Evolutionary conservation across 1,140 invertebrate genomes (phyloP).

Genomic region (Muscidifurax raptorellus): DNA sequence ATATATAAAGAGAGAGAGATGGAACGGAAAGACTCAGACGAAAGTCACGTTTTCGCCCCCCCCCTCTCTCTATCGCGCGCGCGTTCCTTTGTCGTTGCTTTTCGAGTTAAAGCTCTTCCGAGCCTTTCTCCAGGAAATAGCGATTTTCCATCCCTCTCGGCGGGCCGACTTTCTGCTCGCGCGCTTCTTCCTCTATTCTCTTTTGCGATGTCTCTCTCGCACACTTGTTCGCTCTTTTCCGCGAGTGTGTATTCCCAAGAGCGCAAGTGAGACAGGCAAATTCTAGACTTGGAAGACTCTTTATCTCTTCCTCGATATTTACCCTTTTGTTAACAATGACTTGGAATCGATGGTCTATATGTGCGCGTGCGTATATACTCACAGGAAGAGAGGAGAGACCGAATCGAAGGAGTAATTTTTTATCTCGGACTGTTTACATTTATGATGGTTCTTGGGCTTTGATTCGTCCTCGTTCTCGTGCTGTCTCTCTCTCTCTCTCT

Average conservation of each 20-base stretch:
- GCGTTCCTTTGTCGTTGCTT: slow-evolving; percentile 44
- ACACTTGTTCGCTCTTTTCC: background rate
- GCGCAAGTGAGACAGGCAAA: background rate
- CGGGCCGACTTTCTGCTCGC: background rate
- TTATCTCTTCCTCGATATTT: slow-evolving; percentile 17
- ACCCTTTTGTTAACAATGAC: background rate
- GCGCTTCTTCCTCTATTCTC: slow-evolving; percentile 18
- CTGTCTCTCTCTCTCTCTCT: too few relatives aligned
- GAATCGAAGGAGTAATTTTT: background rate
- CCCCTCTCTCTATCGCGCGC: slow-evolving; percentile 5
- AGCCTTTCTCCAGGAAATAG: slow-evolving; percentile 46
- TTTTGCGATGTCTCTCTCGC: background rate
- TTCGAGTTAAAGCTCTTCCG: slow-evolving; percentile 47
- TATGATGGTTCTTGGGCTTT: background rate
- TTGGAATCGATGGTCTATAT: background rate
- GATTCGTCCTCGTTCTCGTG: background rate
- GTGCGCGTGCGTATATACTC: background rate
- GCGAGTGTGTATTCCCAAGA: slow-evolving; percentile 2
- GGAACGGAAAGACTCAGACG: background rate
- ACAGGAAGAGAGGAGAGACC: background rate
- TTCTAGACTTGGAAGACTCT: background rate
- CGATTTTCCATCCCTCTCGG: slow-evolving; percentile 35
- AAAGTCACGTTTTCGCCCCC: slow-evolving; percentile 35
- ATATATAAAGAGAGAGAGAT: background rate
- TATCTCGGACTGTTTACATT: background rate